A percentile compares a stretch with the other conserved stretches of the same genome.
phyloP scores from a whole-genome alignment of 2,113 vertebrate species.

The Tamias sibiricus region DNA sequence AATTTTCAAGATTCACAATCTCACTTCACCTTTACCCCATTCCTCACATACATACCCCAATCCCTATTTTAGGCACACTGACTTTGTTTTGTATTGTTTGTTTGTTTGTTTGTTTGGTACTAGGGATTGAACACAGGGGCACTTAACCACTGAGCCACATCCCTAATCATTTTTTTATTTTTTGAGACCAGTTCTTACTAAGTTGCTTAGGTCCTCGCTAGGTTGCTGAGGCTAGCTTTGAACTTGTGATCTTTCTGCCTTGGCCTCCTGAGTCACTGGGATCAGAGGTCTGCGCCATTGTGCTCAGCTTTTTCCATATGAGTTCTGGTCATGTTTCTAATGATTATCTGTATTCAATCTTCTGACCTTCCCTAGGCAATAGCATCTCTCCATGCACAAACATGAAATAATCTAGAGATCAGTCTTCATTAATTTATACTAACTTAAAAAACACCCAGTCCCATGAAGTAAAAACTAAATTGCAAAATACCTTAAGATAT shows the following conservation, averaged over 20 bases:
- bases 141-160: too few relatives aligned
- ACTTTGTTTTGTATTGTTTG: not conserved
- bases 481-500: constrained; percentile 14
- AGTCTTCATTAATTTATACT: not conserved
- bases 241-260: too few relatives aligned
- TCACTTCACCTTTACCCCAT: not conserved
- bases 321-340: not conserved
- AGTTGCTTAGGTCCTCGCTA: too few relatives aligned
- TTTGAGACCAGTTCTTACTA: too few relatives aligned
- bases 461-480: not conserved
- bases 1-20: constrained; percentile 32
- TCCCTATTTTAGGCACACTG: not conserved
- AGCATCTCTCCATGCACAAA: not conserved
- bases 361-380: not conserved
- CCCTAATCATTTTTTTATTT: too few relatives aligned
- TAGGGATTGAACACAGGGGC: too few relatives aligned
- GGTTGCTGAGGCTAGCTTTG: too few relatives aligned
- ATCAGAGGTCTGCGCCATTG: too few relatives aligned
- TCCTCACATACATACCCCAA: not conserved
- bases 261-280: too few relatives aligned
- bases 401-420: not conserved
- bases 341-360: not conserved
- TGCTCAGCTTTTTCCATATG: not conserved
- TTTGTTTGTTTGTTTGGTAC: not conserved
- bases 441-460: not conserved